Evolutionary conservation across 2,113 vertebrate species (phyloP).

Genomic region (Epinephelus cyanopodus): DNA sequence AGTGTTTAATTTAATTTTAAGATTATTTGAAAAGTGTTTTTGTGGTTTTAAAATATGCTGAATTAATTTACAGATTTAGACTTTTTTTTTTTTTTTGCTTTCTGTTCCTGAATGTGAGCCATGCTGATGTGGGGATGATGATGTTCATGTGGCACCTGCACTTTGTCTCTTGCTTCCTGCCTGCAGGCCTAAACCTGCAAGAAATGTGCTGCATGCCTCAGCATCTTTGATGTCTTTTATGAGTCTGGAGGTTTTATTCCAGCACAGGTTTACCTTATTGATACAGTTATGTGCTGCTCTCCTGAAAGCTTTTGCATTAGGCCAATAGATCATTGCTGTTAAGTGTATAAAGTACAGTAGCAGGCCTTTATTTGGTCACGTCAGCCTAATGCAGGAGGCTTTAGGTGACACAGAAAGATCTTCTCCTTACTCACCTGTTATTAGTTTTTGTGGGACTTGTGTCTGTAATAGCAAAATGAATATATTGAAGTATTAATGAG

Average conservation of each 20-base stretch:
- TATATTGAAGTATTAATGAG: neutral
- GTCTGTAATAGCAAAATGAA: neutral
- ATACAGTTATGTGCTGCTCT: neutral
- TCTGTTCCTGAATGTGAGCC: neutral
- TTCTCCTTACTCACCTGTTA: slow-evolving; percentile 16
- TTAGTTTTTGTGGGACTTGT: neutral
- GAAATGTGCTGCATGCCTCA: neutral
- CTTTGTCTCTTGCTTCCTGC: neutral
- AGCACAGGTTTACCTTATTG: neutral
- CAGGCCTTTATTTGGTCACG: neutral
- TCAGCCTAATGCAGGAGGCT: slow-evolving; percentile 5
- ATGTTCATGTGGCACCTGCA: neutral
- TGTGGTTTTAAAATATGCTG: neutral
- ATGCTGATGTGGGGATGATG: neutral
- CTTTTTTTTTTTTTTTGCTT: neutral
- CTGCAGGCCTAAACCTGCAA: neutral
- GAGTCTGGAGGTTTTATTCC: neutral
- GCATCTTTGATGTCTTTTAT: neutral
- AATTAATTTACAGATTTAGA: neutral
- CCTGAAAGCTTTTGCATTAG: slow-evolving; percentile 15
- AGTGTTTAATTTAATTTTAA: neutral
- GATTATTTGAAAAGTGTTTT: neutral
- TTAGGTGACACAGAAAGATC: neutral
- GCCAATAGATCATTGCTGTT: slow-evolving; percentile 8
- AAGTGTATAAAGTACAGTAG: slow-evolving; percentile 5